Conservation (phyloP, 2,888 invertebrate genomes). For the Heliconius ethilla region DNA sequence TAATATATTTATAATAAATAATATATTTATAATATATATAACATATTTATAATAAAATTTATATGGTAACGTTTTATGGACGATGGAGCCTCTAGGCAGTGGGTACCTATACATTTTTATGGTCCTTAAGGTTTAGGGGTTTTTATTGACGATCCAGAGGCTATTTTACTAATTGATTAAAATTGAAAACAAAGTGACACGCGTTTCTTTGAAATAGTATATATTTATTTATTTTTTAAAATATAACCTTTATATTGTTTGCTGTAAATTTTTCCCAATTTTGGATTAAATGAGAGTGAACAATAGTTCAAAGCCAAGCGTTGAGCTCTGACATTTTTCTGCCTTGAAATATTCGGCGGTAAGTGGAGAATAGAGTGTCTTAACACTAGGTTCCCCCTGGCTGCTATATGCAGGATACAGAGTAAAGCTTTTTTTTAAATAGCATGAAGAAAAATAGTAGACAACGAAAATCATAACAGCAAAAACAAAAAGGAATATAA, state of each 20-base stretch:
- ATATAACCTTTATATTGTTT: not conserved
- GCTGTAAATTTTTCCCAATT: not conserved
- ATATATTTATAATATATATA: no score
- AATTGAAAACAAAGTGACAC: not conserved
- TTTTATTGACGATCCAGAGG: not conserved
- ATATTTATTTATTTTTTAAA: not conserved
- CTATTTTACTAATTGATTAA: no score
- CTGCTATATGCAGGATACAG: no score
- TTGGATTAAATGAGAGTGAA: not conserved
- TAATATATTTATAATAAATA: no score
- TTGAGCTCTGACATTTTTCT: no score
- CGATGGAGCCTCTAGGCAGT: not conserved
- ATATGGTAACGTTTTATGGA: not conserved
- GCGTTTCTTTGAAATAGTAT: no score
- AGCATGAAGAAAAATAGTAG: not conserved
- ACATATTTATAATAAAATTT: constrained; percentile 3
- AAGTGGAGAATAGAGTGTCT: no score
- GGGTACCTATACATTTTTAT: not conserved
- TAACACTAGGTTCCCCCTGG: no score
- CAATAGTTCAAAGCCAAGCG: no score
- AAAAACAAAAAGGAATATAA: not conserved
- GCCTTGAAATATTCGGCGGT: no score
- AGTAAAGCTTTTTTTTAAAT: not conserved
- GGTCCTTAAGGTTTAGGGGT: not conserved
- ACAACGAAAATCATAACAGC: not conserved